These are phyloP conservation scores for Dicranocentrus wangi DNA, from an alignment of 2,888 invertebrate genomes.

Conservation along the genomic window DNA sequence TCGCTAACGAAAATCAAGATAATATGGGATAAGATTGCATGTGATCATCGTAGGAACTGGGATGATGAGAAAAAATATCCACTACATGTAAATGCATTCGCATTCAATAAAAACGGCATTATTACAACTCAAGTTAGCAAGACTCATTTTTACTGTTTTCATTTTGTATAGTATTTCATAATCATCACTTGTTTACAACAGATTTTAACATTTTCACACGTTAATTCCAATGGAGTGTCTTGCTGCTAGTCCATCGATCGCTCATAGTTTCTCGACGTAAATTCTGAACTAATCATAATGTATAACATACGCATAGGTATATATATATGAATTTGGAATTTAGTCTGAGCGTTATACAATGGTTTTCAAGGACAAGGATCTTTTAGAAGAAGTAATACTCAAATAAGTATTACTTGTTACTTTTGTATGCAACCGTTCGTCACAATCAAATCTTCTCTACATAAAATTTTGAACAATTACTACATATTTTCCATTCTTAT, in stretches of 20 bases:
- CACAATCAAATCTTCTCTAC: conserved; percentile 19
- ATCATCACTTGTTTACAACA: conserved; percentile 48
- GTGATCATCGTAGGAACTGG: too few species aligned
- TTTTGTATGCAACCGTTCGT: conserved; percentile 40
- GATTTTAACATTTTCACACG: conserved; percentile 51
- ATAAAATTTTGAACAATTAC: conserved; percentile 14
- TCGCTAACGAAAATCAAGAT: too few species aligned
- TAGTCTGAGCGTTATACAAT: conserved; percentile 63
- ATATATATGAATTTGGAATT: conserved; percentile 49
- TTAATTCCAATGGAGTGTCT: conserved; percentile 47
- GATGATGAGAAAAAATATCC: neutral
- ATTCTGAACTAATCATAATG: conserved; percentile 25
- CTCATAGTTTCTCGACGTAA: conserved; percentile 34
- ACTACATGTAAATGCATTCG: neutral
- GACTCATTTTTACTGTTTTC: conserved; percentile 49
- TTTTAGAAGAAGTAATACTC: conserved; percentile 44
- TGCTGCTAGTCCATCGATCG: conserved; percentile 53
- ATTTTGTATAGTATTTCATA: conserved; percentile 15
- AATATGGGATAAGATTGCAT: too few species aligned
- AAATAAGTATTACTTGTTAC: conserved; percentile 39
- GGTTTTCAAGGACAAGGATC: conserved; percentile 42
- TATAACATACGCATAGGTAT: conserved; percentile 32
- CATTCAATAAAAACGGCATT: neutral
- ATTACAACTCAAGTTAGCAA: conserved; percentile 44
- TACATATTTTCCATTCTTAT: neutral